Conservation (phyloP, 2,797 vertebrate species). For the Glyptemys insculpta region DNA sequence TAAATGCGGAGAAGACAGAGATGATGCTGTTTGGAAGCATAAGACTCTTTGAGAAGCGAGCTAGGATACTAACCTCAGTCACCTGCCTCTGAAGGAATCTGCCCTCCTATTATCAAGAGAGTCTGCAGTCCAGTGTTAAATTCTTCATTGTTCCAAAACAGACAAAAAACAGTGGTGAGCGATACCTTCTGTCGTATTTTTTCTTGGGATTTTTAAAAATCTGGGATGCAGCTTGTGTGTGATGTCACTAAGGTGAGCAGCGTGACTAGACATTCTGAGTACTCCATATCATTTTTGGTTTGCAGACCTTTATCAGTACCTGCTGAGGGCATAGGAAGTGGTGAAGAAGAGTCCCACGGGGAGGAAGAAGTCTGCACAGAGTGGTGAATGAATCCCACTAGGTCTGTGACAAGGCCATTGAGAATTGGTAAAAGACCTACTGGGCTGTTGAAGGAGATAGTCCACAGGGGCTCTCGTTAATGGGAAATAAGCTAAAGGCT, state of each 20-base stretch:
- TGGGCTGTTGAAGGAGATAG: not conserved
- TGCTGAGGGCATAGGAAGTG: too few species aligned
- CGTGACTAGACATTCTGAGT: not conserved
- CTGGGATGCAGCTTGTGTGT: not conserved
- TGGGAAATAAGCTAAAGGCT: not conserved
- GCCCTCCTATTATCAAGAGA: not conserved
- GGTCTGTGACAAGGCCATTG: not conserved
- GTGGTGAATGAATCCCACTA: not conserved
- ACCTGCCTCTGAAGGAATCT: not conserved
- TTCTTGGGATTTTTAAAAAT: not conserved
- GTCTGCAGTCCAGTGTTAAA: not conserved
- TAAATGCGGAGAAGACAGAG: too few species aligned
- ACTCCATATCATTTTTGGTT: not conserved
- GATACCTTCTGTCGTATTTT: not conserved
- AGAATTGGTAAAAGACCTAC: not conserved
- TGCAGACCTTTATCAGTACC: too few species aligned
- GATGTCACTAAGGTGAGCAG: not conserved
- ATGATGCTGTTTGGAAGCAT: too few species aligned
- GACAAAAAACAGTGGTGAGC: not conserved
- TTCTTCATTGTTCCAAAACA: not conserved
- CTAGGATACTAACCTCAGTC: not conserved
- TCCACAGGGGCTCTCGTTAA: accelerated
- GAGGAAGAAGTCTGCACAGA: not conserved
- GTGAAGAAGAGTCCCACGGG: too few species aligned
- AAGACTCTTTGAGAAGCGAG: too few species aligned